A percentile compares a stretch with the other conserved stretches of the same genome.
These are phyloP conservation scores for Delia radicum DNA, from an alignment of 1,140 invertebrate genomes.

Conservation along the genomic window DNA sequence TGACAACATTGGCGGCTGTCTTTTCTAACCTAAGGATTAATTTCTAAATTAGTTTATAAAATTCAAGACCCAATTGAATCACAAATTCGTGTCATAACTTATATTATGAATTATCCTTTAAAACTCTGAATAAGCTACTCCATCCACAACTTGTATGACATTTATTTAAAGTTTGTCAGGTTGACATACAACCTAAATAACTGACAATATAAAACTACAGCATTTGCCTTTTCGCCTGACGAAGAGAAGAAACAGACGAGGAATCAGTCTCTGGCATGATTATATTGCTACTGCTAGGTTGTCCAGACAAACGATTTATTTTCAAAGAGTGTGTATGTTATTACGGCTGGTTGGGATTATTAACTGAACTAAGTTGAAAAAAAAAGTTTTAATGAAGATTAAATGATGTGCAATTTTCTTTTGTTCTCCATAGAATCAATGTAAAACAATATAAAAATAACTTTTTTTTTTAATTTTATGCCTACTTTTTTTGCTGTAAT, in stretches of 20 bases:
- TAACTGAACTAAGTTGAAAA: neutral
- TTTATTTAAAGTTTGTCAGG: neutral
- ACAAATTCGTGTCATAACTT: too few relatives aligned
- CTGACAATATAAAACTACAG: neutral
- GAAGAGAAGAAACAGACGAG: neutral
- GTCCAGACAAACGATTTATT: neutral
- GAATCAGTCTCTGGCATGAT: neutral
- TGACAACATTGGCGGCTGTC: too few relatives aligned
- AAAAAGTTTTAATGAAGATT: neutral
- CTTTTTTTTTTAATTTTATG: neutral
- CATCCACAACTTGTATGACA: too few relatives aligned
- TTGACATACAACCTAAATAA: neutral
- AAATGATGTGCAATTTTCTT: conserved; percentile 4
- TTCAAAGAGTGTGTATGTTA: too few relatives aligned
- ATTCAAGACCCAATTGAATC: too few relatives aligned
- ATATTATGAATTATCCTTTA: too few relatives aligned
- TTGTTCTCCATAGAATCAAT: neutral
- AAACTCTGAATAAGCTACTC: too few relatives aligned
- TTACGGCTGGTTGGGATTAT: neutral
- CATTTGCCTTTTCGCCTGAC: neutral
- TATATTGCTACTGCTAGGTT: neutral
- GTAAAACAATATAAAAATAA: neutral
- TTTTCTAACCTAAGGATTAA: too few relatives aligned
- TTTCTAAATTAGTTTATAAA: too few relatives aligned
- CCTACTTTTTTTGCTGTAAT: neutral